These are phyloP conservation scores for Amazona vittata DNA, from an alignment of 2,113 vertebrate genomes.

Conservation along the genomic window DNA sequence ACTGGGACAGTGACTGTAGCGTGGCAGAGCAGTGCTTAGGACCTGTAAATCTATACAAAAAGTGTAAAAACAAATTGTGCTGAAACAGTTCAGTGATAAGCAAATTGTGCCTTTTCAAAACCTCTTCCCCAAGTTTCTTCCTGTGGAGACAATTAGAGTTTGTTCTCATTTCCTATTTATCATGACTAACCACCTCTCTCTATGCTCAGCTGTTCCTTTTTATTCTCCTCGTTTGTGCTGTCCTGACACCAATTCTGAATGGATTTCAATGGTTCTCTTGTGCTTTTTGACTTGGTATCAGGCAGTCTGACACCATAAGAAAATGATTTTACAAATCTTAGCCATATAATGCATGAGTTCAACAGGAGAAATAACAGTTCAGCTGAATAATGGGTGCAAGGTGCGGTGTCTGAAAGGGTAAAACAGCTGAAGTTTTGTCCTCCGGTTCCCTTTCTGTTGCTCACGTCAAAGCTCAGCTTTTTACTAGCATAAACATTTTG, in stretches of 20 bases:
- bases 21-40: neutral
- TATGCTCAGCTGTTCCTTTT: slow-evolving; percentile 29
- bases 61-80: neutral
- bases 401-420: neutral
- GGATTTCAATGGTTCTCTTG: neutral
- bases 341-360: neutral
- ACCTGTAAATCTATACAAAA: neutral
- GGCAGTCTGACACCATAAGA: neutral
- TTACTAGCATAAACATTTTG: neutral
- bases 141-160: slow-evolving; percentile 2
- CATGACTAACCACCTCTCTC: slow-evolving; percentile 1
- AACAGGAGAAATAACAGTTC: neutral
- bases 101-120: neutral
- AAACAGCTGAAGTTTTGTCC: neutral
- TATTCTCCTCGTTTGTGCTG: neutral
- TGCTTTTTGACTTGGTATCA: neutral
- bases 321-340: neutral
- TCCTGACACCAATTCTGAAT: slow-evolving; percentile 14
- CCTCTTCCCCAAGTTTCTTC: slow-evolving; percentile 1
- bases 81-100: neutral
- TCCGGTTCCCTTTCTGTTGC: neutral
- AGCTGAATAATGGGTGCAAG: neutral
- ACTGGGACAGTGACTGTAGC: neutral
- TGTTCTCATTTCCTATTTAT: slow-evolving; percentile 28
- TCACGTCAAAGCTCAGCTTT: neutral